These are phyloP conservation scores for Esperia sulphurella DNA, from an alignment of 2,888 invertebrate genomes.

Conservation along the genomic window DNA sequence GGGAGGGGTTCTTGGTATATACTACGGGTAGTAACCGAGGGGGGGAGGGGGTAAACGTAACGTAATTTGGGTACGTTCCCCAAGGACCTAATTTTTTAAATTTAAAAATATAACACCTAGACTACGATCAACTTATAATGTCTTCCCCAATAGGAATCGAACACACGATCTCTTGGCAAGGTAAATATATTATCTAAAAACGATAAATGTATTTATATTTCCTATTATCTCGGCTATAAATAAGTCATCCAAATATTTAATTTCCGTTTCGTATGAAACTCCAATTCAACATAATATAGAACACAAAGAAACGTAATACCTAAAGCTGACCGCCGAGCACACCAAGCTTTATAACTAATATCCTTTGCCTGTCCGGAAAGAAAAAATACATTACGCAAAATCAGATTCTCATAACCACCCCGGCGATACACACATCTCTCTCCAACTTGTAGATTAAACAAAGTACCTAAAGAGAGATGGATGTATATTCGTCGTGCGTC, in stretches of 20 bases:
- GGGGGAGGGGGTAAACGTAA: no score
- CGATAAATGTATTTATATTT: no score
- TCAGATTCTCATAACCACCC: constrained; percentile 15
- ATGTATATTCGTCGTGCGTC: constrained; percentile 8
- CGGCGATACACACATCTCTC: constrained; percentile 23
- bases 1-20: no score
- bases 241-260: not conserved
- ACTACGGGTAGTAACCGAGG: no score
- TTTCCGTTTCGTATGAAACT: not conserved
- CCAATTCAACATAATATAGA: not conserved
- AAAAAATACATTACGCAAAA: constrained; percentile 38
- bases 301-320: constrained; percentile 3
- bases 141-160: no score
- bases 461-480: constrained; percentile 26
- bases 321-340: constrained; percentile 8
- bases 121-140: no score
- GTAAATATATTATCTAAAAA: no score
- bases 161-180: no score
- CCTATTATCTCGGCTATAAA: not conserved
- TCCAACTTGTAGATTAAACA: constrained; percentile 16
- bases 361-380: constrained; percentile 28
- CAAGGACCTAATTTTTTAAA: no score
- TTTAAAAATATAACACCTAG: no score
- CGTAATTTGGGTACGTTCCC: no score
- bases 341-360: constrained; percentile 21